These are phyloP conservation scores for Tuberolachnus salignus DNA, from an alignment of 2,888 invertebrate species.

Conservation along the genomic window DNA sequence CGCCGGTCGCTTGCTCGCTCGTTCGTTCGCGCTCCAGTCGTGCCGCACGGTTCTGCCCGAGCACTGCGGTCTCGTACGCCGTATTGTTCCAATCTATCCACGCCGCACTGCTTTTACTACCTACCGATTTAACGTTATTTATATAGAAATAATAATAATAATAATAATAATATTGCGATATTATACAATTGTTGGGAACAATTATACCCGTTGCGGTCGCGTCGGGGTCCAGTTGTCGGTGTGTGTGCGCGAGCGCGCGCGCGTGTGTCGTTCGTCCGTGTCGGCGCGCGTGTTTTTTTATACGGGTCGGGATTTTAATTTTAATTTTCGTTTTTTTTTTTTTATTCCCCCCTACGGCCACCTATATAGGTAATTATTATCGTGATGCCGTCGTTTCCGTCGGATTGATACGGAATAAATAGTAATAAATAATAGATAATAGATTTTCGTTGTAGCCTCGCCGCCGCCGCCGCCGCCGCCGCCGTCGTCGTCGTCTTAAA, in stretches of 20 bases:
- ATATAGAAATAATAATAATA: not conserved
- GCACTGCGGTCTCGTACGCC: not conserved
- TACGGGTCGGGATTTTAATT: not conserved
- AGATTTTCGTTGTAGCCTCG: too few species aligned
- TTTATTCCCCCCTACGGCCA: not conserved
- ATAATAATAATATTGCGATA: not conserved
- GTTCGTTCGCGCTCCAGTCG: not conserved
- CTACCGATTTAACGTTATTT: too few species aligned
- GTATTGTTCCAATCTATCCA: not conserved
- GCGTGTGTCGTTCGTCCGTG: slow-evolving; percentile 12
- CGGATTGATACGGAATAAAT: too few species aligned
- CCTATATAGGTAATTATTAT: too few species aligned
- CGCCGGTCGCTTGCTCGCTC: not conserved
- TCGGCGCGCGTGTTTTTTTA: not conserved
- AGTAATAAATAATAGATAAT: too few species aligned
- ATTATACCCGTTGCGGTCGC: too few species aligned
- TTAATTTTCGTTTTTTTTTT: not conserved
- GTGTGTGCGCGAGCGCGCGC: not conserved
- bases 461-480: not conserved
- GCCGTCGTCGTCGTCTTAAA: too few species aligned
- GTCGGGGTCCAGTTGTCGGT: not conserved
- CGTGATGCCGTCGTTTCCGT: too few species aligned
- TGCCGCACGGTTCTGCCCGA: not conserved
- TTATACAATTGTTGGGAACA: too few species aligned
- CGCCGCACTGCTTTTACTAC: too few species aligned